Evolutionary conservation across 2,113 vertebrate species (phyloP).

Genomic region (Empidonax alnorum): DNA sequence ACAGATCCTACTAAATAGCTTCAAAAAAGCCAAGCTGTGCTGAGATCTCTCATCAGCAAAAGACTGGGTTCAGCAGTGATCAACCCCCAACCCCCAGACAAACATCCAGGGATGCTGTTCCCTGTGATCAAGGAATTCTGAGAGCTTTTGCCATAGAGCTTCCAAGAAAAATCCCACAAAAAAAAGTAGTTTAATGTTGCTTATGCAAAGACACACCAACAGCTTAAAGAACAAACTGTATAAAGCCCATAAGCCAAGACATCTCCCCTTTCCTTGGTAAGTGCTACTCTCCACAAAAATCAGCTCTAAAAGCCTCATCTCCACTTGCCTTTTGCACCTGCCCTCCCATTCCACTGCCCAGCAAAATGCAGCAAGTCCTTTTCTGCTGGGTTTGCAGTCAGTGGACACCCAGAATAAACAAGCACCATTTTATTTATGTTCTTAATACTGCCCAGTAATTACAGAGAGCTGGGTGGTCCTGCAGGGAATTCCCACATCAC

Average conservation of each 20-base stretch:
- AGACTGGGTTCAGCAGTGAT: neutral
- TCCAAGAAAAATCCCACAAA: rapidly evolving
- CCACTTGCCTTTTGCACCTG: neutral
- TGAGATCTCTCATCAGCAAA: neutral
- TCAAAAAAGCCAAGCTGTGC: neutral
- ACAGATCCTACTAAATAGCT: neutral
- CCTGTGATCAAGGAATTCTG: neutral
- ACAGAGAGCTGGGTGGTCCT: neutral
- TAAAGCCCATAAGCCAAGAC: neutral
- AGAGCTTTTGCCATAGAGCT: neutral
- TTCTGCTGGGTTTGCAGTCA: neutral
- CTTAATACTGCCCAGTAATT: neutral
- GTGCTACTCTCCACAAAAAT: neutral
- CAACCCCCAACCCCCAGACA: neutral
- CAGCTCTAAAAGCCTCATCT: neutral
- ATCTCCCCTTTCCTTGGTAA: neutral
- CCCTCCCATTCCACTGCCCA: neutral
- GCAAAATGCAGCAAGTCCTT: neutral
- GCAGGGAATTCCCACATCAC: neutral
- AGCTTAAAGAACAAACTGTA: neutral
- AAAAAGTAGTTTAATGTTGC: neutral
- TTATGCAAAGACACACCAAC: neutral
- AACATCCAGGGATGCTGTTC: neutral
- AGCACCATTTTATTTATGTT: neutral
- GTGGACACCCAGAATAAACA: neutral